Conservation (phyloP, 1,140 invertebrate species). For the Brachystomella parvula region DNA sequence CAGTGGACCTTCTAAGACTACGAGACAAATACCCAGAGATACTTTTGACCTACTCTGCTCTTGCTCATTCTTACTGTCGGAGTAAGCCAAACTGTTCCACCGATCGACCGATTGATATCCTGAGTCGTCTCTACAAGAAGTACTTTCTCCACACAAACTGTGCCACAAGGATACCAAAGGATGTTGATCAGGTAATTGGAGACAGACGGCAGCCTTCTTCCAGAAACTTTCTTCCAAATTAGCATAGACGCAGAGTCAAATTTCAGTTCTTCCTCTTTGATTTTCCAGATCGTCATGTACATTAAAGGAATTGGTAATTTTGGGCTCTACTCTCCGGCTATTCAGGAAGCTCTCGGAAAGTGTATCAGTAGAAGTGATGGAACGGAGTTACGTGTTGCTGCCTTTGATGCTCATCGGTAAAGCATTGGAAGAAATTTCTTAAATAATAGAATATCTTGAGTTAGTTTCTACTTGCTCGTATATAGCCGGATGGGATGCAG, state of each 20-base stretch:
- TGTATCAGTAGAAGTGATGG: slow-evolving; percentile 54
- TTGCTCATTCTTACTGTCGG: slow-evolving; percentile 46
- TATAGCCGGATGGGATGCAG: slow-evolving; percentile 41
- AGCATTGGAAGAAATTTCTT: background rate
- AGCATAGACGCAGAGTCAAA: slow-evolving; percentile 1
- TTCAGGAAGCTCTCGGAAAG: slow-evolving; percentile 50
- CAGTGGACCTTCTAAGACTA: slow-evolving; percentile 41
- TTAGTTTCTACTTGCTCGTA: slow-evolving; percentile 7
- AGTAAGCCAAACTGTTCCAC: slow-evolving; percentile 39
- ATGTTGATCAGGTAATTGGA: slow-evolving; percentile 24
- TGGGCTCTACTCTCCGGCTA: slow-evolving; percentile 56
- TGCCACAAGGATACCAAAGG: slow-evolving; percentile 20
- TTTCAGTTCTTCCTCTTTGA: slow-evolving; percentile 15
- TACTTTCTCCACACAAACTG: slow-evolving; percentile 24
- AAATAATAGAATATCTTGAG: background rate
- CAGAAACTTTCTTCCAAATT: background rate
- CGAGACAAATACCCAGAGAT: slow-evolving; percentile 39
- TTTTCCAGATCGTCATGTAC: slow-evolving; percentile 58
- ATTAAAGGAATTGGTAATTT: slow-evolving; percentile 83
- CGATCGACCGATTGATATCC: slow-evolving; percentile 26
- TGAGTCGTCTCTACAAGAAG: slow-evolving; percentile 26
- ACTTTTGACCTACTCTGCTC: slow-evolving; percentile 44
- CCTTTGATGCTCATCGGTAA: slow-evolving; percentile 63
- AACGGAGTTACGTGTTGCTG: slow-evolving; percentile 56
- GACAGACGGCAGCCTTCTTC: background rate